Evolutionary conservation across 1,140 invertebrate species (phyloP).

Genomic region (Scaptomyza pallida): DNA sequence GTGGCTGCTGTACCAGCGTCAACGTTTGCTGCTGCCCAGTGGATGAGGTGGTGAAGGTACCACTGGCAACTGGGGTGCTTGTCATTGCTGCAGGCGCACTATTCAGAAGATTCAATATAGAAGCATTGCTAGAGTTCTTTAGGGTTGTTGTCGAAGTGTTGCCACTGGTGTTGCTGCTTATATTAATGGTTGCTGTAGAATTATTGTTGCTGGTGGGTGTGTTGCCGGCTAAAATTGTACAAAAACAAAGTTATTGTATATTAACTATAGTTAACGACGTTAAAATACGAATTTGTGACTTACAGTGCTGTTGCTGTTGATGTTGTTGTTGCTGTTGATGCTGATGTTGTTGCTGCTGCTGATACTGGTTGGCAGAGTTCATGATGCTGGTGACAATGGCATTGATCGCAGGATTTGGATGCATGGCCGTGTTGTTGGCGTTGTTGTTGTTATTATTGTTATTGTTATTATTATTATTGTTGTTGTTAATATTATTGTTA

Average conservation of each 20-base stretch:
- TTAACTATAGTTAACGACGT: not conserved
- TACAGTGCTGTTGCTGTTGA: constrained; percentile 53
- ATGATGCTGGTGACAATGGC: constrained; percentile 91
- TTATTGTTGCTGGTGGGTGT: constrained; percentile 41
- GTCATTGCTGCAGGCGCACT: constrained; percentile 89
- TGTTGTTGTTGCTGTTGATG: constrained; percentile 88
- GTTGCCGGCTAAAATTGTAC: constrained; percentile 29
- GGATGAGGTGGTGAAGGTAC: constrained; percentile 77
- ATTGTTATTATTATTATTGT: constrained; percentile 46
- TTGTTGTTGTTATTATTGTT: constrained; percentile 72
- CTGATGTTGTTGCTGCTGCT: constrained; percentile 86
- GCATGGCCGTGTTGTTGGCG: constrained; percentile 85
- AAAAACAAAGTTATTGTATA: not conserved
- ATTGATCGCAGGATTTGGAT: constrained; percentile 90
- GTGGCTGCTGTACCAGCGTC: constrained; percentile 61
- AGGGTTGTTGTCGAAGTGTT: constrained; percentile 79
- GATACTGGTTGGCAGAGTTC: constrained; percentile 91
- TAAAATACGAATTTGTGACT: constrained; percentile 8
- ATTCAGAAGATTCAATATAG: constrained; percentile 90
- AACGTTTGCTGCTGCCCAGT: constrained; percentile 74
- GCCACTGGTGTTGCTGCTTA: constrained; percentile 47
- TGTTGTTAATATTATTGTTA: constrained; percentile 52
- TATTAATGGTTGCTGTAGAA: constrained; percentile 30
- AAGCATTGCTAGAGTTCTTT: constrained; percentile 86
- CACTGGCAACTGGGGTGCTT: constrained; percentile 84